Percentiles rank a stretch among this genome's conserved stretches.
Conservation (phyloP, 1,140 invertebrate species). For the Acromyrmex charruanus region DNA sequence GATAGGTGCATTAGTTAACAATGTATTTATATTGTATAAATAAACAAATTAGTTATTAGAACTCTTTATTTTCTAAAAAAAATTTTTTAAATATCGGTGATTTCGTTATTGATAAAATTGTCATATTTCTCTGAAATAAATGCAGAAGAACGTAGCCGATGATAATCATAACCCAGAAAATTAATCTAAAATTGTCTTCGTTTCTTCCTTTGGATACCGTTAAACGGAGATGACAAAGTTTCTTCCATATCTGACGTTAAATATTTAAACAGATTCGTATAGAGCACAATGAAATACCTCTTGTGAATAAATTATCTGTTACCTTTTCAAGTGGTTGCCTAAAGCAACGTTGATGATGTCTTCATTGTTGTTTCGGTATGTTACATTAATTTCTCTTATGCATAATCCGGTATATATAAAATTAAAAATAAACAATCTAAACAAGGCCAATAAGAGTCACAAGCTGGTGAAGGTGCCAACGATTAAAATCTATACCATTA, state of each 20-base stretch:
- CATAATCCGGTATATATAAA: not conserved
- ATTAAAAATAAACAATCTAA: not conserved
- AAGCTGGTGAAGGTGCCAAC: too few species aligned
- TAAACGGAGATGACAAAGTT: slow-evolving; percentile 78
- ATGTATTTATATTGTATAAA: not conserved
- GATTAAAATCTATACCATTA: too few species aligned
- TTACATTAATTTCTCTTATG: slow-evolving; percentile 16
- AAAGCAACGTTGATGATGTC: slow-evolving; percentile 26
- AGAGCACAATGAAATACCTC: slow-evolving; percentile 81
- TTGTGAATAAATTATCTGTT: slow-evolving; percentile 71
- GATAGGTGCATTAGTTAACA: not conserved
- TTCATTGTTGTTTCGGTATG: slow-evolving; percentile 43
- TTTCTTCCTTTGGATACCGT: slow-evolving; percentile 77
- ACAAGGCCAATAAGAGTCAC: too few species aligned
- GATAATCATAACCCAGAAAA: slow-evolving; percentile 78
- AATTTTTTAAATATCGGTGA: not conserved
- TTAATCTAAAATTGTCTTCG: slow-evolving; percentile 68
- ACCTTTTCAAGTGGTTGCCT: slow-evolving; percentile 66
- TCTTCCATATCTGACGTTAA: slow-evolving; percentile 78
- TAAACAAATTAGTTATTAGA: not conserved
- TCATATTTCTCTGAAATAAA: not conserved
- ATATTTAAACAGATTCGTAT: slow-evolving; percentile 84
- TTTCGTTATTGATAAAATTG: slow-evolving; percentile 5
- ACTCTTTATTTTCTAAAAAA: not conserved
- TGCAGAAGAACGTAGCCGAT: slow-evolving; percentile 13